phyloP scores from a whole-genome alignment of 2,888 invertebrate species.

The Drosophila bunnanda region DNA sequence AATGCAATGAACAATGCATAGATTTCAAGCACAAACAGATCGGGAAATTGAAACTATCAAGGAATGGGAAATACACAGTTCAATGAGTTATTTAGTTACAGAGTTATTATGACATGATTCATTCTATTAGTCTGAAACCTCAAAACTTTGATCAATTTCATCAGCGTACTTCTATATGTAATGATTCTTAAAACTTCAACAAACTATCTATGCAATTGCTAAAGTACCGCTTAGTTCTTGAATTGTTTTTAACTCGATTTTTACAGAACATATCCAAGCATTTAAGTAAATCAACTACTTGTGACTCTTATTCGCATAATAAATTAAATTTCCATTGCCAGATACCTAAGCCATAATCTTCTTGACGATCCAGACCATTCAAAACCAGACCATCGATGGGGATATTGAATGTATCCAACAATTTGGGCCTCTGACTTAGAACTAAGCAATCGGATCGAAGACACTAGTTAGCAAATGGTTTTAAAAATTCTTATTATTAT shows the following conservation, averaged over 20 bases:
- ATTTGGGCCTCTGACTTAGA: slow-evolving; percentile 56
- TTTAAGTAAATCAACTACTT: background rate
- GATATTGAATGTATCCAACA: slow-evolving; percentile 64
- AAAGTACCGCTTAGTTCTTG: background rate
- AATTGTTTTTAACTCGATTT: background rate
- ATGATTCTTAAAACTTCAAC: too few species aligned
- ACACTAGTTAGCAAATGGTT: slow-evolving; percentile 8
- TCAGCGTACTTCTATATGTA: background rate
- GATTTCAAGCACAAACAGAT: background rate
- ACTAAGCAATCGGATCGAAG: slow-evolving; percentile 52
- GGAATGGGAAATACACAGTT: background rate
- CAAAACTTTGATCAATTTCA: too few species aligned
- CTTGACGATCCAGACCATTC: slow-evolving; percentile 45
- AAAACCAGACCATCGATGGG: slow-evolving; percentile 40
- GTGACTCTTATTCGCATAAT: slow-evolving; percentile 29
- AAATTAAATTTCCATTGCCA: slow-evolving; percentile 37
- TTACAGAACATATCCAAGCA: background rate
- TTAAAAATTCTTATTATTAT: background rate
- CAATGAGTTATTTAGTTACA: too few species aligned
- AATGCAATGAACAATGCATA: background rate
- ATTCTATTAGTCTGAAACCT: too few species aligned
- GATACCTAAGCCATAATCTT: slow-evolving; percentile 24
- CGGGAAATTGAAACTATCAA: background rate
- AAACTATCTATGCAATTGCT: background rate
- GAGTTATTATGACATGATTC: too few species aligned